Percentiles rank a stretch among this genome's conserved stretches.
These are phyloP conservation scores for Poecilobothrus nobilitatus DNA, from an alignment of 2,888 invertebrate genomes.

Conservation along the genomic window DNA sequence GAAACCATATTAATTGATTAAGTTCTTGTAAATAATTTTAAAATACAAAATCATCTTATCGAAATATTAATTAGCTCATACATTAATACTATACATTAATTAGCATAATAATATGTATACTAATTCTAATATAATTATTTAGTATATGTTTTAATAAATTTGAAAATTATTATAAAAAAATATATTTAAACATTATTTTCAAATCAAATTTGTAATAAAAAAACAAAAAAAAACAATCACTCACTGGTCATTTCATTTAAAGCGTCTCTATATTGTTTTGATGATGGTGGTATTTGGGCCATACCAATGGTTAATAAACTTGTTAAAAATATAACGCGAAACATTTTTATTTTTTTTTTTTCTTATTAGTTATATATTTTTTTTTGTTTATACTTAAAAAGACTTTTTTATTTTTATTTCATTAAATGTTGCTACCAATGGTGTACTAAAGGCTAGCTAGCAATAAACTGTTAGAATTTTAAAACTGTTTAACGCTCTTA, in stretches of 20 bases:
- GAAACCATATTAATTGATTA: no score
- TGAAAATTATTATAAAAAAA: no score
- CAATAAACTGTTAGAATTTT: conserved; percentile 4
- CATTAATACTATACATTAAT: no score
- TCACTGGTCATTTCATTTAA: conserved; percentile 12
- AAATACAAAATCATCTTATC: no score
- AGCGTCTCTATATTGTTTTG: neutral
- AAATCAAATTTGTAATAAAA: no score
- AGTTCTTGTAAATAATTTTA: no score
- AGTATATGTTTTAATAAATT: no score
- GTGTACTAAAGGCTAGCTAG: no score
- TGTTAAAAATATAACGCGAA: neutral
- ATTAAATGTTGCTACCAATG: neutral
- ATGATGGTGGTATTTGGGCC: neutral
- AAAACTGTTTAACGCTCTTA: neutral
- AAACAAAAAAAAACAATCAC: neutral
- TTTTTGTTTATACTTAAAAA: neutral
- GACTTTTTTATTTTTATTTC: neutral
- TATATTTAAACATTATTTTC: no score
- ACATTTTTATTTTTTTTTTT: conserved; percentile 4
- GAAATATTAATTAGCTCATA: no score
- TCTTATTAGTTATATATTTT: neutral
- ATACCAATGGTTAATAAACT: neutral
- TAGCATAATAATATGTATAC: no score
- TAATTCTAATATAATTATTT: no score